Percentiles rank a stretch among this genome's conserved stretches.
These are phyloP conservation scores for Phorcus lineatus DNA, from an alignment of 2,888 invertebrate genomes.

Conservation along the genomic window DNA sequence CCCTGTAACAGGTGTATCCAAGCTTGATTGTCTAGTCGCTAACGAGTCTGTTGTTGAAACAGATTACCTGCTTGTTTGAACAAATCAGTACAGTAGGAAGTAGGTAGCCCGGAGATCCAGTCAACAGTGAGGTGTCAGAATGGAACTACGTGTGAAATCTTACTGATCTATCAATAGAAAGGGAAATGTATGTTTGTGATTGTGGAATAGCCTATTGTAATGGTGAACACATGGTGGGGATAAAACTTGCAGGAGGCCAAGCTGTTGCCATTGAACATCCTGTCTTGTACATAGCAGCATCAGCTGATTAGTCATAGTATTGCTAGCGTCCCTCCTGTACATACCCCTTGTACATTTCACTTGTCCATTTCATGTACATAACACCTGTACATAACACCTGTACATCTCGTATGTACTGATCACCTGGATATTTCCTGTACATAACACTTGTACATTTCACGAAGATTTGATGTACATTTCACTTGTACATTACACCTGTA, in stretches of 20 bases:
- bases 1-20: neutral
- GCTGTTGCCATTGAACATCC: neutral
- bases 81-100: neutral
- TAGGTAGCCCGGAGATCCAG: neutral
- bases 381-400: no score
- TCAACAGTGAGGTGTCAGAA: slow-evolving; percentile 5
- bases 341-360: no score
- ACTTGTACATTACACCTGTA: no score
- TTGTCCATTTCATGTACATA: no score
- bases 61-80: neutral
- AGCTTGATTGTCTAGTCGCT: neutral
- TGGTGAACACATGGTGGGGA: neutral
- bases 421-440: no score
- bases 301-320: no score
- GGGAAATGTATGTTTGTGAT: neutral
- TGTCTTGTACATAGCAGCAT: no score
- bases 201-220: neutral
- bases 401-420: no score
- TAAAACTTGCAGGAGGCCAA: neutral
- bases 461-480: no score
- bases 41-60: neutral
- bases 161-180: no score
- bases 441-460: no score
- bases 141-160: neutral
- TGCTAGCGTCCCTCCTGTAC: no score